phyloP scores from a whole-genome alignment of 2,113 vertebrate species.

The Heterotis niloticus region DNA sequence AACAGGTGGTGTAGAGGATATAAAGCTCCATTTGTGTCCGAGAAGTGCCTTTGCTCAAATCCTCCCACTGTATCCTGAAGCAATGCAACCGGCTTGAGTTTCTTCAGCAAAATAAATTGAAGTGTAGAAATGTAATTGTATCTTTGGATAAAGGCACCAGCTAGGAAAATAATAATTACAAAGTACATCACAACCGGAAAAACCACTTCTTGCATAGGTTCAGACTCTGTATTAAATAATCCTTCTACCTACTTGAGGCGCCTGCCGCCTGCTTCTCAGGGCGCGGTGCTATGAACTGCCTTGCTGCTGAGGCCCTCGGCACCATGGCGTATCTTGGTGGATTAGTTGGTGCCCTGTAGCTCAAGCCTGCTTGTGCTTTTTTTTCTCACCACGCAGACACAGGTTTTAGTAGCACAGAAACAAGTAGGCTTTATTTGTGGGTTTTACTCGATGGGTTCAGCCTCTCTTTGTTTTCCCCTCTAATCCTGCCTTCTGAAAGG shows the following conservation, averaged over 20 bases:
- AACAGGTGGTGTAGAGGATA: background rate
- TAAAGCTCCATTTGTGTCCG: background rate
- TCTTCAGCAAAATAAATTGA: background rate
- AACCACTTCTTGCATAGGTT: background rate
- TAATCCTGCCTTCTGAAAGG: background rate
- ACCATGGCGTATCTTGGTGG: background rate
- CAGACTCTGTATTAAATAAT: background rate
- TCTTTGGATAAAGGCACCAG: background rate
- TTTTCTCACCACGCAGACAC: background rate
- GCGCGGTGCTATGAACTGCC: background rate
- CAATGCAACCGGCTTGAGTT: background rate
- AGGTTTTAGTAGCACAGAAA: background rate
- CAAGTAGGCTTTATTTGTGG: background rate
- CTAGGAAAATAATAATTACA: background rate
- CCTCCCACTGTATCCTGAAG: background rate
- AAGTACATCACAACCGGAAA: background rate
- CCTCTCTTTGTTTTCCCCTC: background rate
- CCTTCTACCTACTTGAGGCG: background rate
- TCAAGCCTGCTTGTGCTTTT: background rate
- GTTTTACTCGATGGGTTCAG: background rate
- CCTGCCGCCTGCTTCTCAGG: background rate
- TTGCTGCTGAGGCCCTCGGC: background rate
- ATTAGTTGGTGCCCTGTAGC: slow-evolving; percentile 10
- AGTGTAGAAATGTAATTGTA: background rate
- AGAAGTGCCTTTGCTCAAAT: background rate